Evolutionary conservation across 2,113 vertebrate species (phyloP), one percentile per base, ranked within the genome.

Genomic region (Podarcis muralis): DNA sequence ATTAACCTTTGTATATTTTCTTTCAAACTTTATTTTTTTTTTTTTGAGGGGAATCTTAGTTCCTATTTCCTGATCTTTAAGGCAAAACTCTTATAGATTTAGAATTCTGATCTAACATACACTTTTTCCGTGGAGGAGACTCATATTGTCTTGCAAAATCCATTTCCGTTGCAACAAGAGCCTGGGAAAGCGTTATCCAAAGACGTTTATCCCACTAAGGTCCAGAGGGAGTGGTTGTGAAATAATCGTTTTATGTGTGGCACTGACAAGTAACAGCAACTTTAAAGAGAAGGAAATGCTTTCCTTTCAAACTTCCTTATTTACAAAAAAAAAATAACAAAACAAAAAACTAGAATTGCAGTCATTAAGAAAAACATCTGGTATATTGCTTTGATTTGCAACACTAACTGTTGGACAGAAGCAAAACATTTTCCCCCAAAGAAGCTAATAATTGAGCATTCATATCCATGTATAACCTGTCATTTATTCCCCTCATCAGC

Each of bases 401-500:
- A 88, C 84, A 69, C 86, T 81, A 94, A 86, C 83, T 87, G 91
- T 0, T 79, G 95, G 94, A 93, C 90, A 87, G 86, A 86, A 92
- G 83, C 78, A 86, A 93, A 93, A 90, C 53, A 89, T 89, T 76
- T 78, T 3, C 1, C 1, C 59, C 86, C 83, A 93, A 95, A 93
- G 91, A 75, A 92, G 86, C 72, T 92, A 93, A 90, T 95, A 94
- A 96, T 92, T 94, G 87, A 85, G 87, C 91, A 95, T 94, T 93
- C 88, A 94, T 90, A 95, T 95, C 88, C 90, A 91, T 62, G 43
- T 37, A 89, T 78, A 96, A 93, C 92, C 90, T 93, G 92, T 91
- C 93, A 95, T 95, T 96, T 95, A 95, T 95, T 87, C 93, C 93
- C 92, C 91, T 95, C 95, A 95, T 96, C 95, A 95, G 86, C 59